Percentiles rank a stretch among this genome's conserved stretches.
These are phyloP conservation scores for Ceriagrion tenellum DNA, from an alignment of 2,888 invertebrate species.

Conservation along the genomic window DNA sequence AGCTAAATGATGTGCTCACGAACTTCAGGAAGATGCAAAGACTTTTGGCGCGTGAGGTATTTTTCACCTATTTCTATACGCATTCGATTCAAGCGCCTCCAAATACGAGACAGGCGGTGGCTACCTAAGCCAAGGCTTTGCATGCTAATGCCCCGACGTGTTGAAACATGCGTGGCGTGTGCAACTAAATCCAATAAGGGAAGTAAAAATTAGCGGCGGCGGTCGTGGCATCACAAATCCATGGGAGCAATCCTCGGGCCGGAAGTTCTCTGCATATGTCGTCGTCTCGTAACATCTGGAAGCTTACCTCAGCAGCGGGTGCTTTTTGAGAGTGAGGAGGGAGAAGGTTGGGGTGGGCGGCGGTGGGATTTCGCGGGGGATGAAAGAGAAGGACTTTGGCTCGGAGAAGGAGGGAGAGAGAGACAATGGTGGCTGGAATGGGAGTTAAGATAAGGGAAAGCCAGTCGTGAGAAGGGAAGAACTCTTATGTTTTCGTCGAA, in stretches of 20 bases:
- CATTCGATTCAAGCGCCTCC: not conserved
- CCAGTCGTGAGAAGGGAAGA: constrained; percentile 4
- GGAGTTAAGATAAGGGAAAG: constrained; percentile 14
- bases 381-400: not conserved
- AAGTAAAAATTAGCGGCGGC: not conserved
- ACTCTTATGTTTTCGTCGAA: constrained; percentile 32
- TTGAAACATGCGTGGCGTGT: not conserved
- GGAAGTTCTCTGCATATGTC: constrained; percentile 27
- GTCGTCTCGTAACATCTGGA: constrained; percentile 4
- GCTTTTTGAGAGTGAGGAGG: not conserved
- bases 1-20: too few species aligned
- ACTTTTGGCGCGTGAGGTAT: not conserved
- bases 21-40: not conserved
- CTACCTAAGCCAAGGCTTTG: not conserved
- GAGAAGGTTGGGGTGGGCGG: not conserved
- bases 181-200: not conserved
- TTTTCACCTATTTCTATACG: not conserved
- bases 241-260: not conserved
- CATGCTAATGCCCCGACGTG: not conserved
- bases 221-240: not conserved
- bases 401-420: not conserved
- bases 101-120: not conserved
- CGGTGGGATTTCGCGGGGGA: not conserved
- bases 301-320: constrained; percentile 6
- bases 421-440: not conserved